A percentile compares a stretch with the other conserved stretches of the same genome.
These are phyloP conservation scores for Drosophila atripex DNA, from an alignment of 2,888 invertebrate genomes.

Conservation along the genomic window DNA sequence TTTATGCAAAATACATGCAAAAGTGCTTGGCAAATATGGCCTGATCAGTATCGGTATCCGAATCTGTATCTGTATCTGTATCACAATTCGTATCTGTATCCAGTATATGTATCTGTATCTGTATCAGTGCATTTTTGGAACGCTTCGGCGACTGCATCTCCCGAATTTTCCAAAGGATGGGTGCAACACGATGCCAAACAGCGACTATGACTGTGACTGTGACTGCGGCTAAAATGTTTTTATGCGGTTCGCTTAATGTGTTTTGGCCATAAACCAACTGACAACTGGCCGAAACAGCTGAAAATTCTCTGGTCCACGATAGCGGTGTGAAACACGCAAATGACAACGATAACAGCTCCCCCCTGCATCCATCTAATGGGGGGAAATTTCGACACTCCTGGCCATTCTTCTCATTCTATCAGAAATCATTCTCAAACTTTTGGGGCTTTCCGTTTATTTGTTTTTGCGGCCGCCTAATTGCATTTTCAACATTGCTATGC, in stretches of 20 bases:
- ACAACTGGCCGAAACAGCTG: conserved; percentile 48
- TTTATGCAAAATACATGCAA: conserved; percentile 74
- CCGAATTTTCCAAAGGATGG: conserved; percentile 14
- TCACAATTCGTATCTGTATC: conserved; percentile 11
- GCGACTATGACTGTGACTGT: conserved; percentile 25
- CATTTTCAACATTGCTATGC: conserved; percentile 53
- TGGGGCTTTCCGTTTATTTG: conserved; percentile 54
- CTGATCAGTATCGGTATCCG: conserved; percentile 29
- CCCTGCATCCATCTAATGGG: background rate
- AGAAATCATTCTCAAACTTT: conserved; percentile 48
- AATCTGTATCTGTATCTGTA: conserved; percentile 28
- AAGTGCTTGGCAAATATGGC: conserved; percentile 73
- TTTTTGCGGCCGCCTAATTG: conserved; percentile 69
- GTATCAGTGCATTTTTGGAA: conserved; percentile 53
- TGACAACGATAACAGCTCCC: conserved; percentile 39
- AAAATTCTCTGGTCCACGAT: conserved; percentile 36
- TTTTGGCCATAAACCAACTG: conserved; percentile 75
- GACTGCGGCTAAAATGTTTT: conserved; percentile 70
- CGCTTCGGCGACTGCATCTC: conserved; percentile 47
- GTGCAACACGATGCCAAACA: conserved; percentile 3
- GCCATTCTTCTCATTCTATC: conserved; percentile 11
- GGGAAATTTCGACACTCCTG: conserved; percentile 3
- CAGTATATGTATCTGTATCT: conserved; percentile 18
- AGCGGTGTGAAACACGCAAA: conserved; percentile 29
- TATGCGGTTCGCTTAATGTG: conserved; percentile 78